Evolutionary conservation across 2,113 vertebrate genomes (phyloP).

Genomic region (Benitochromis conjunctus): DNA sequence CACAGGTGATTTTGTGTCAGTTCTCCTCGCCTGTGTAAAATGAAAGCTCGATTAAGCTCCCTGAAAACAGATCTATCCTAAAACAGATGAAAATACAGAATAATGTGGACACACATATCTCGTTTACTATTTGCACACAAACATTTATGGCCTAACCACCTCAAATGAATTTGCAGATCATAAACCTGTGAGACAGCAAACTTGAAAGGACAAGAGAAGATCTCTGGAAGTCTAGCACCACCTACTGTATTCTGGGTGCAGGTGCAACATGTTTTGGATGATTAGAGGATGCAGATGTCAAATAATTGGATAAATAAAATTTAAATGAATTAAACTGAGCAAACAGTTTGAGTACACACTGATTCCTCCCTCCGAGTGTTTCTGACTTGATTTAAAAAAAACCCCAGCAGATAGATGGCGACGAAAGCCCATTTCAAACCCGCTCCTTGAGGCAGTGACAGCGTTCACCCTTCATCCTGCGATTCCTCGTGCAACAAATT

Average conservation of each 20-base stretch:
- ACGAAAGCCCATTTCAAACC: neutral
- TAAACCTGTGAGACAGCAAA: neutral
- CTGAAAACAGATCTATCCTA: neutral
- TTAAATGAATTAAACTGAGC: neutral
- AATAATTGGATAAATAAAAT: neutral
- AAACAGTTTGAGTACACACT: accelerated
- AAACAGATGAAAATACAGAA: neutral
- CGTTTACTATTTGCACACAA: neutral
- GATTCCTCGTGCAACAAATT: neutral
- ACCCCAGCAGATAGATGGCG: neutral
- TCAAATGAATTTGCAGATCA: neutral
- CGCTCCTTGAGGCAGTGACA: neutral
- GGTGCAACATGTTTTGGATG: slow-evolving; percentile 19
- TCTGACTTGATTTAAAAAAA: neutral
- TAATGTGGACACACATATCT: neutral
- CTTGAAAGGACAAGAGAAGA: neutral
- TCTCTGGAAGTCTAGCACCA: slow-evolving; percentile 2
- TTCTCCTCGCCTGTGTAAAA: neutral
- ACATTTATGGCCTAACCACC: neutral
- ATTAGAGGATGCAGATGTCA: neutral
- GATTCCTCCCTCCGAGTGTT: neutral
- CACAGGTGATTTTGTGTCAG: neutral
- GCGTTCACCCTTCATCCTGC: neutral
- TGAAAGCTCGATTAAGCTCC: neutral
- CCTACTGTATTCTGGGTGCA: slow-evolving; percentile 12